Base-by-base conservation (phyloP, 2,797 vertebrate species). In the Poeciliopsis presidionis region DNA sequence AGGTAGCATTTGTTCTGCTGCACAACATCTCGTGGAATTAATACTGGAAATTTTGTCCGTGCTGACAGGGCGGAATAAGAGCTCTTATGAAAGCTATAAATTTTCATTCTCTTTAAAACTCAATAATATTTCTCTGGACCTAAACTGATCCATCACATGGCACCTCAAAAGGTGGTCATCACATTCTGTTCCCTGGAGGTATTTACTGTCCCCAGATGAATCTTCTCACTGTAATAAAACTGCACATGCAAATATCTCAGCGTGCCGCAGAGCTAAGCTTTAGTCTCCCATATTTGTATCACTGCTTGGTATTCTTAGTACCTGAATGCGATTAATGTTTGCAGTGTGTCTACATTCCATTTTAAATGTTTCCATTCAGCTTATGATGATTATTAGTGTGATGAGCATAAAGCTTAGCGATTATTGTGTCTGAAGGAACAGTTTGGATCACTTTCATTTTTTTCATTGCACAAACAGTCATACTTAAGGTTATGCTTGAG, bases 11-110 rank as follows among this genome's bases (percentile, higher is more conserved):
- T 49, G 55, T 67, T 30, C 13, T 63, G 30, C 76, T 47, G 63
- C 20, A 65, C 39, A 57, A 77, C 49, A 72, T 73, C 13, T 61
- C 45, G 46, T 30, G 11, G 55, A 41, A 63, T 33, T 6, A 67
- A 57, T 36, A 28, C 67, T 47, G 9, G 28, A 75, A 72, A 75
- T 72, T 55, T 18, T 55, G n/a, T 78, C 70, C 72, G 14, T 72
- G 72, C 73, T 72, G 75, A 78, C 63, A 70, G 61, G 4, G 16
- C 55, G 43, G 61, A 72, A 75, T 86, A 78, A 57, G 0, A 25
- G 7, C 33, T 81, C 49, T 83, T 65, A 86, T 87, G 86, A 79
- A 87, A 86, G 41, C 74, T 57, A 76, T 88, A 84, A 74, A 87
- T 88, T 75, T 82, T 63, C 22, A 5, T 25, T 39, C 72, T 70